Base-by-base conservation (phyloP, 2,888 invertebrate genomes). In the Pachycephus smyrnensis region DNA sequence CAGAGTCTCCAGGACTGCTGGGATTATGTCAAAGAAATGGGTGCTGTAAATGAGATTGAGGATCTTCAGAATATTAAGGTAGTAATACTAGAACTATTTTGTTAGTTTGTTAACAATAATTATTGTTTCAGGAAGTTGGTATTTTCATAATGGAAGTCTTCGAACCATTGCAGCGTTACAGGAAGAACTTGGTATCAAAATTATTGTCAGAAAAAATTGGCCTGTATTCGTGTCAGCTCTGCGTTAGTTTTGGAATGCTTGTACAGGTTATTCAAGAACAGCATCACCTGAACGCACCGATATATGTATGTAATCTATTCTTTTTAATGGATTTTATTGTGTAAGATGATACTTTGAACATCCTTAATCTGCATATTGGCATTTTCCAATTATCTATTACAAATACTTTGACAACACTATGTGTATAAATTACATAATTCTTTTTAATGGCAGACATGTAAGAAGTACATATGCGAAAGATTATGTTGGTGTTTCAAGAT, bases 61-160 rank as follows among this genome's bases (percentile, higher is more conserved):
- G 90, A 90, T 82, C 87, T 89, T 75, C 88, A 87, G 82, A 91
- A 91, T 80, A 90, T 91, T 33, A 91, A 90, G 82, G 90, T 91
- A 82, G 30, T 15, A 71, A 71, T 32, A 30, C 30, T 71, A 71
- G 11, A 23, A 71, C 15, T 11, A 9, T 32, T 71, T 33, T 11
- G 11, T 11, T 30, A 11, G 30, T 23, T 71, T 15, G 23, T 11
- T 71, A 32, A 71, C 3, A 30, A 32, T 12, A 68, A 23, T 30
- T 31, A 15, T 81, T 55, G 55, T 76, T 80, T 0, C 74, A 91
- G 91, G 91, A 91, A 82, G 82, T 91, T 15, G 91, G 90, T 15
- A 85, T 82, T 35, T 90, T 88, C 1, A 84, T 91, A 77, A 75
- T 88, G 35, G 90, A 91, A 75, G 81, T 90, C 69, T 84, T 91